Evolutionary conservation across 2,113 vertebrate species (phyloP).

Genomic region (Proteles cristata): DNA sequence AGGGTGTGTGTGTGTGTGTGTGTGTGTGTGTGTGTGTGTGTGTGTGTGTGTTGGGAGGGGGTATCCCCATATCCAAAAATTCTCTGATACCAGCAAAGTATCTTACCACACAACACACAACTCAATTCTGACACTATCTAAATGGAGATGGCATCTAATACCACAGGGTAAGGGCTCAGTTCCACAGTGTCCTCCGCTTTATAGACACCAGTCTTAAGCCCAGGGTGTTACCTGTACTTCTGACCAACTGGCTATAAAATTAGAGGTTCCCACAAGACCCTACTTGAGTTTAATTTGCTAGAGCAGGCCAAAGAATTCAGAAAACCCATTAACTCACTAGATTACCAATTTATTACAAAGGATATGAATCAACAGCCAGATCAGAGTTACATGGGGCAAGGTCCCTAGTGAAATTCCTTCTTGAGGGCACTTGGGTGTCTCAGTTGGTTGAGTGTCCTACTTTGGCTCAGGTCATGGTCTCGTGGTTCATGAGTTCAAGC

Average conservation of each 20-base stretch:
- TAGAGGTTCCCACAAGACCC: neutral
- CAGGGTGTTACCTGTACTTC: neutral
- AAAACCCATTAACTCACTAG: neutral
- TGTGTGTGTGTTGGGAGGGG: neutral
- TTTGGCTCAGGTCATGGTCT: too few relatives aligned
- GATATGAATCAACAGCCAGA: neutral
- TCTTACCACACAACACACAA: neutral
- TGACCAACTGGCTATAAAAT: neutral
- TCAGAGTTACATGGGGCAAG: neutral
- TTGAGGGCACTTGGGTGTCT: neutral
- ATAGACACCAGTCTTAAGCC: neutral
- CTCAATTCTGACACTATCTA: neutral
- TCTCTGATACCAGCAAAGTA: neutral
- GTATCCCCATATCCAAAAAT: neutral
- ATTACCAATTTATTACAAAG: neutral
- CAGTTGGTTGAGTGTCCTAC: too few relatives aligned
- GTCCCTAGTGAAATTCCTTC: neutral
- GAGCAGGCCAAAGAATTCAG: neutral
- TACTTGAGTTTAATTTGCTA: neutral
- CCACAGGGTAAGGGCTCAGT: neutral
- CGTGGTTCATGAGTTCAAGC: too few relatives aligned
- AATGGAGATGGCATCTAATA: neutral
- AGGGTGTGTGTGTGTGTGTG: neutral
- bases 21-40: fast-evolving
- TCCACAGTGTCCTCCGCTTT: neutral